Conservation (phyloP, 2,888 invertebrate species). For the Panopea generosa region DNA sequence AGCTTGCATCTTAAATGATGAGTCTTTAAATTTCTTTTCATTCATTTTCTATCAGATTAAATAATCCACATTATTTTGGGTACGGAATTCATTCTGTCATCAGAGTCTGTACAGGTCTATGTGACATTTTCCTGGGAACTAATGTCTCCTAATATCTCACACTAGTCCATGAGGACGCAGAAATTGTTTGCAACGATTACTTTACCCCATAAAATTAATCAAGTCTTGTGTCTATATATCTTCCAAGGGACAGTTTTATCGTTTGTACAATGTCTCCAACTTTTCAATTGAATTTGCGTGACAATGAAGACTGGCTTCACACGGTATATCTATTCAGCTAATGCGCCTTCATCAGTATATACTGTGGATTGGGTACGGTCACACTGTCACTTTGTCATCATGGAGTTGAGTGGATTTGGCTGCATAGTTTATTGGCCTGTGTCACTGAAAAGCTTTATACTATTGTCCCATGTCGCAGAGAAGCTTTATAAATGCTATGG, state of each 20-base stretch:
- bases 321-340: not conserved
- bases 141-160: conserved; percentile 49
- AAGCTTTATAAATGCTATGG: conserved; percentile 27
- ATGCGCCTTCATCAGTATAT: not conserved
- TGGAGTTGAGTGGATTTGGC: conserved; percentile 12
- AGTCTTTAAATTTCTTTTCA: no score
- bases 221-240: conserved; percentile 44
- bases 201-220: conserved; percentile 59
- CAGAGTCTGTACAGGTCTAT: not conserved
- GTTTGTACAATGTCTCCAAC: conserved; percentile 52
- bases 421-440: conserved; percentile 44
- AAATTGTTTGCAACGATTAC: conserved; percentile 46
- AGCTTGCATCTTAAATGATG: no score
- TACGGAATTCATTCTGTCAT: conserved; percentile 34
- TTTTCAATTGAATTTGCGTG: conserved; percentile 54
- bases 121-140: conserved; percentile 57
- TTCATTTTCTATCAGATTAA: no score
- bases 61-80: no score
- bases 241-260: conserved; percentile 56
- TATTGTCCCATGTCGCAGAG: no score
- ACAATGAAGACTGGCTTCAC: conserved; percentile 43
- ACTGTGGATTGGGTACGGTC: conserved; percentile 11
- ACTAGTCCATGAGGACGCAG: conserved; percentile 32
- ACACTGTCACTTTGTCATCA: conserved; percentile 12
- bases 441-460: conserved; percentile 39